Base-by-base conservation (phyloP, 2,797 vertebrate species). In the Loris lydekkerianus region DNA sequence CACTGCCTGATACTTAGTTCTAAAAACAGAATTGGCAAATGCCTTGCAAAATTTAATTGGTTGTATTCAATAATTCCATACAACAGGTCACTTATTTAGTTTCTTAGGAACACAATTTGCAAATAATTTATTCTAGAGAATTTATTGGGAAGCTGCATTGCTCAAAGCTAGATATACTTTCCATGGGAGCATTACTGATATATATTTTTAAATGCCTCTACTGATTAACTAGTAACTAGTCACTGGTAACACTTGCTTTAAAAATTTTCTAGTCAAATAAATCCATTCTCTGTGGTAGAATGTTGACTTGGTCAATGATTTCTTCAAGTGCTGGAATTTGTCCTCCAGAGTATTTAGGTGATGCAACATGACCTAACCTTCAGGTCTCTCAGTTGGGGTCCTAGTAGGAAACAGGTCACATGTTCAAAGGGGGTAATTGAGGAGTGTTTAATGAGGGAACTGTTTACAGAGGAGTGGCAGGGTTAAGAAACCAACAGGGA, bases 41-140 rank as follows among this genome's bases (percentile, higher is more conserved):
- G 70, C 46, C 84, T 56, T 95, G 76, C 80, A 89, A 75, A 88
- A 85, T 92, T 65, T 93, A 87, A 92, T 87, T 97, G 88, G 90
- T 60, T 73, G 34, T 46, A 56, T 53, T 7, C 73, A 75, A 11
- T 83, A 75, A 69, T 14, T 46, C 34, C 60, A 43, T 23, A 81
- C 8, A 70, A 56, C 72, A 81, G 78, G 76, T 70, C 76, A 67
- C n/a, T 92, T 93, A 53, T 76, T 15, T 92, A 40, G 88, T 95
- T 88, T 75, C 56, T 94, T 27, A 78, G 95, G 76, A 49, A 73
- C 23, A 21, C 0, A 3, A 65, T 83, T 58, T 67, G 77, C 70
- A 82, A 80, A 78, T 77, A 87, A 78, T 65, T 85, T 67, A 85
- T 73, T 67, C 40, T 49, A 75, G 31, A 85, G 88, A 87, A 89